phyloP scores from a whole-genome alignment of 2,113 vertebrate genomes.

The Oenanthe oenanthe region DNA sequence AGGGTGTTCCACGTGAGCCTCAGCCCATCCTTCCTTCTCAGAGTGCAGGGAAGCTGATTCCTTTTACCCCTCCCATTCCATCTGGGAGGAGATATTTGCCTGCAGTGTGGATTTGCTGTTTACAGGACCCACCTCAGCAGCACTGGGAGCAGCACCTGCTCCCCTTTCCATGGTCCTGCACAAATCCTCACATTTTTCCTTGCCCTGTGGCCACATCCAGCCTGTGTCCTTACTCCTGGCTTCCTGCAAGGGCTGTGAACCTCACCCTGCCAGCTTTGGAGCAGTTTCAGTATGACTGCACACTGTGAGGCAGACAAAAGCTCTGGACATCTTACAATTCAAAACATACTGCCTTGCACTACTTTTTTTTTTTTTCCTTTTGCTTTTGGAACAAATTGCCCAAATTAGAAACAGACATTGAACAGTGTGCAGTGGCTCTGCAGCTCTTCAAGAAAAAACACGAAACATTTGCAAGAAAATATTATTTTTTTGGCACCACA shows the following conservation, averaged over 20 bases:
- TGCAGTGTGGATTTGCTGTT: neutral
- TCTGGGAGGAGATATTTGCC: neutral
- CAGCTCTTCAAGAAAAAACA: constrained; percentile 51
- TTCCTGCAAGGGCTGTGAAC: neutral
- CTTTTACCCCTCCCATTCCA: neutral
- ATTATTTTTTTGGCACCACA: neutral
- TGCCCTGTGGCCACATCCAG: neutral
- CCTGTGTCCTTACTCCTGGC: neutral
- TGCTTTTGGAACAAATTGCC: constrained; percentile 60
- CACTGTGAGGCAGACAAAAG: constrained; percentile 31
- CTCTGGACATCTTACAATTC: constrained; percentile 36
- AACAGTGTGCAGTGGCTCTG: constrained; percentile 16
- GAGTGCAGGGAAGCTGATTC: neutral
- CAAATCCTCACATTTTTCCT: fast-evolving
- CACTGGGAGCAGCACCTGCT: neutral
- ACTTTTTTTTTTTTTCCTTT: neutral
- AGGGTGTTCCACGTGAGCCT: fast-evolving
- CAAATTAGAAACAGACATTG: constrained; percentile 61
- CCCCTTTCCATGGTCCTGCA: fast-evolving
- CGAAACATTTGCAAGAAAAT: constrained; percentile 53
- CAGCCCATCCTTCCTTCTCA: neutral
- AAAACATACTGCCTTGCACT: neutral
- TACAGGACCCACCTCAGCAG: neutral
- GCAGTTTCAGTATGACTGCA: neutral
- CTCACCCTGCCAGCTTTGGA: neutral